phyloP scores from a whole-genome alignment of 2,888 invertebrate species.

The Syrphus vitripennis region DNA sequence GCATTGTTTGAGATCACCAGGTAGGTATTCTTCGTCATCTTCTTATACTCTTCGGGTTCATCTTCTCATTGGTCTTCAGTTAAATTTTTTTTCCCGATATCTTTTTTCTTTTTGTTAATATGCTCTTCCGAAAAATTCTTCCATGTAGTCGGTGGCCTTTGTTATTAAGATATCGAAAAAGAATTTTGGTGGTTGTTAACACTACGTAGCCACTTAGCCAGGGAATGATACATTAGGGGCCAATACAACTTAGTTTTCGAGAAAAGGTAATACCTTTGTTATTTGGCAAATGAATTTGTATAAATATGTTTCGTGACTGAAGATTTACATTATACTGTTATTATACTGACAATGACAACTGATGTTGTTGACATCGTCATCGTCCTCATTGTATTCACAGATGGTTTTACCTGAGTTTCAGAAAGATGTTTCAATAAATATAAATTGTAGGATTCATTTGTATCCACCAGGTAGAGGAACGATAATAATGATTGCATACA shows the following conservation, averaged over 20 bases:
- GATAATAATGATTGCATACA: conserved; percentile 3
- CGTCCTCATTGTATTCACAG: neutral
- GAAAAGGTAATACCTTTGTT: conserved; percentile 11
- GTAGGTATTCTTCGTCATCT: conserved; percentile 72
- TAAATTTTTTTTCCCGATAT: conserved; percentile 58
- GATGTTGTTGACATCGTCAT: neutral
- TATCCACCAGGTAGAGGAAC: conserved; percentile 43
- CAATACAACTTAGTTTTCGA: neutral
- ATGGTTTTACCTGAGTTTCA: conserved; percentile 18
- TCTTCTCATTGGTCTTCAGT: conserved; percentile 72
- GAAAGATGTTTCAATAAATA: conserved; percentile 29
- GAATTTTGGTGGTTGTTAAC: conserved; percentile 75
- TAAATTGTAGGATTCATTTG: neutral
- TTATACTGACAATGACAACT: neutral
- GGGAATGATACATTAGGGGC: conserved; percentile 59
- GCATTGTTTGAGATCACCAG: conserved; percentile 63
- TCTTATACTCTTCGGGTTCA: conserved; percentile 34
- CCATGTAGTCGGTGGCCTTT: conserved; percentile 70
- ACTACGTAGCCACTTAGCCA: conserved; percentile 74
- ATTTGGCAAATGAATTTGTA: conserved; percentile 11
- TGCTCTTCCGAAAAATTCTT: conserved; percentile 60
- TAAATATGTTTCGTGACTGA: conserved; percentile 33
- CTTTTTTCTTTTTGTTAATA: conserved; percentile 62
- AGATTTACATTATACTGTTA: neutral
- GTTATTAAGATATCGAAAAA: conserved; percentile 75